A percentile compares a stretch with the other conserved stretches of the same genome.
Evolutionary conservation across 2,113 vertebrate species (phyloP).

Genomic region (Pangasianodon gigas): DNA sequence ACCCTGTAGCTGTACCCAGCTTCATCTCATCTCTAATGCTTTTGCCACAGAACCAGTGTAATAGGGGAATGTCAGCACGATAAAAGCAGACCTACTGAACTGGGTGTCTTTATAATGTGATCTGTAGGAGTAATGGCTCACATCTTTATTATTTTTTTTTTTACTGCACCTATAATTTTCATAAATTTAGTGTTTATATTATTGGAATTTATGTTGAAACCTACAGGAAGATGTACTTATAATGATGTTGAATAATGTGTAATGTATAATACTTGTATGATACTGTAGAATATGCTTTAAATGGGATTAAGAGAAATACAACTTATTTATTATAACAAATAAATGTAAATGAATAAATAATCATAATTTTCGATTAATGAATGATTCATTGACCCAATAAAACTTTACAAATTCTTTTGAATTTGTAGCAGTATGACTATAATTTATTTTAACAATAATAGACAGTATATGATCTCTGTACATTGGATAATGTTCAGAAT

Average conservation of each 20-base stretch:
- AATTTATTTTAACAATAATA: not conserved
- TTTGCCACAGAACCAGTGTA: slow-evolving; percentile 63
- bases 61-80: slow-evolving; percentile 52
- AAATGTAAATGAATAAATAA: not conserved
- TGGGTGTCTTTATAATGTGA: not conserved
- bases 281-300: not conserved
- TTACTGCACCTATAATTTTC: not conserved
- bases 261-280: not conserved
- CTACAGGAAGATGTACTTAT: not conserved
- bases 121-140: not conserved
- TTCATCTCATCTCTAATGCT: slow-evolving; percentile 67
- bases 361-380: not conserved
- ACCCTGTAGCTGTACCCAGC: slow-evolving; percentile 44
- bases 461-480: not conserved
- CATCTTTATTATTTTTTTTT: not conserved
- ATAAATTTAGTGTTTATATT: not conserved
- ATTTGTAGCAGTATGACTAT: not conserved
- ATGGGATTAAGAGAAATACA: not conserved
- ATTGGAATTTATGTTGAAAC: not conserved
- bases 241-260: not conserved
- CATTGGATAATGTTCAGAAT: not conserved
- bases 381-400: not conserved
- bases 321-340: not conserved
- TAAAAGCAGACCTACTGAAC: slow-evolving; percentile 63
- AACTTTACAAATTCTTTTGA: not conserved